phyloP scores from a whole-genome alignment of 2,113 vertebrate genomes.

The Hippocampus zosterae region DNA sequence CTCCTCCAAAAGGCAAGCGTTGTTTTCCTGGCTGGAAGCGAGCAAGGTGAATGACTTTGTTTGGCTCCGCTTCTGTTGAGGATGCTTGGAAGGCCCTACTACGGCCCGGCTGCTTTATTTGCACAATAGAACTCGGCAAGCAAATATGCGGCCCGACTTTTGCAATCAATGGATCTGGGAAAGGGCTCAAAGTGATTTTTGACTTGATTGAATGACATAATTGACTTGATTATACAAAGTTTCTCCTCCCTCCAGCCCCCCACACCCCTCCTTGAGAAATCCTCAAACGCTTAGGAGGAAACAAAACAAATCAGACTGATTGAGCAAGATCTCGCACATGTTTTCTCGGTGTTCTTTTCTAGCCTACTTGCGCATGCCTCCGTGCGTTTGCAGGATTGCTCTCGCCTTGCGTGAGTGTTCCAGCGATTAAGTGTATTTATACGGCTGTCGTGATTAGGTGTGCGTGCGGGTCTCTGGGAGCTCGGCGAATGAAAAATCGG shows the following conservation, averaged over 20 bases:
- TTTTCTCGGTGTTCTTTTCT: constrained; percentile 57
- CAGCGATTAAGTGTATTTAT: constrained; percentile 62
- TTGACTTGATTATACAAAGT: constrained; percentile 76
- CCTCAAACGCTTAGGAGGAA: constrained; percentile 69
- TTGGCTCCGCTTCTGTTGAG: constrained; percentile 35
- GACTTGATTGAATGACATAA: constrained; percentile 78
- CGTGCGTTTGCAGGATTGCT: constrained; percentile 57
- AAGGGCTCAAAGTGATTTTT: constrained; percentile 67
- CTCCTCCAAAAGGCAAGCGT: constrained; percentile 14
- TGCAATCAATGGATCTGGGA: constrained; percentile 67
- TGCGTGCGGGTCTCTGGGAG: constrained; percentile 43
- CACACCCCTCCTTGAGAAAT: constrained; percentile 59
- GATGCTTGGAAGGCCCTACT: constrained; percentile 39
- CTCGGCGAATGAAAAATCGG: constrained; percentile 40
- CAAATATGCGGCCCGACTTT: constrained; percentile 60
- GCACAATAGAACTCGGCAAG: constrained; percentile 50
- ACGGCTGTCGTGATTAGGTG: constrained; percentile 57
- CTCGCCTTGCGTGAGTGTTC: constrained; percentile 53
- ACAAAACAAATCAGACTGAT: constrained; percentile 79
- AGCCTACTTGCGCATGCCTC: constrained; percentile 60
- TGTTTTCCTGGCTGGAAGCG: constrained; percentile 32
- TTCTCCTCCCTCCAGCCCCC: constrained; percentile 29
- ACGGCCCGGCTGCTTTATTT: constrained; percentile 50
- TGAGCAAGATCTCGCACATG: constrained; percentile 63
- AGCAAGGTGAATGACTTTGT: constrained; percentile 61